Percentiles rank a stretch among this genome's conserved stretches.
phyloP scores from a whole-genome alignment of 2,888 invertebrate species.

The Orthonychiurus folsomi region DNA sequence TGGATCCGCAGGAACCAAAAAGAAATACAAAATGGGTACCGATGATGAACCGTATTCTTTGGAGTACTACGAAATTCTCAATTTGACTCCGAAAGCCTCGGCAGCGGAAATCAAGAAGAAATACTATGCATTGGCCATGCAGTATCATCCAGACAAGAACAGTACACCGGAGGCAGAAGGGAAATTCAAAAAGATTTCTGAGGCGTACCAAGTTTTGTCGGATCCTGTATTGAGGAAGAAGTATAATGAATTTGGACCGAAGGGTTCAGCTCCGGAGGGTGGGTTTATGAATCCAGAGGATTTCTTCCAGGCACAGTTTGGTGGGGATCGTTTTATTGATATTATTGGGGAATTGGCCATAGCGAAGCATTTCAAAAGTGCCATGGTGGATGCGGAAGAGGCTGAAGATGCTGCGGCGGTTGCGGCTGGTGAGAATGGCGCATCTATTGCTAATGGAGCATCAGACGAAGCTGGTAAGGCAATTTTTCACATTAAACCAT shows the following conservation, averaged over 20 bases:
- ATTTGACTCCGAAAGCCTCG: slow-evolving; percentile 27
- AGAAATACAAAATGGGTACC: slow-evolving; percentile 32
- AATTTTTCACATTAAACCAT: too few species aligned
- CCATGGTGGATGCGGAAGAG: slow-evolving; percentile 35
- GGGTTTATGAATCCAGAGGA: slow-evolving; percentile 40
- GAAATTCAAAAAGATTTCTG: slow-evolving; percentile 34
- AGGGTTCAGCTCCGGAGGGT: slow-evolving; percentile 36
- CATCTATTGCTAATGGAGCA: slow-evolving; percentile 3
- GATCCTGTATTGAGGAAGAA: slow-evolving; percentile 36
- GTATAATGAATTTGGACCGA: slow-evolving; percentile 40
- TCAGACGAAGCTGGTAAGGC: slow-evolving; percentile 13
- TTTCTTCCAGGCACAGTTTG: slow-evolving; percentile 39
- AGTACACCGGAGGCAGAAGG: slow-evolving; percentile 26
- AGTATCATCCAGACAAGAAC: slow-evolving; percentile 34
- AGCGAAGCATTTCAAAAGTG: slow-evolving; percentile 39
- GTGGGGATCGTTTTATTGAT: slow-evolving; percentile 39
- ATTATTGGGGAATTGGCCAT: slow-evolving; percentile 39
- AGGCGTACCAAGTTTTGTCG: slow-evolving; percentile 34
- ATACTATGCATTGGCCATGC: slow-evolving; percentile 29
- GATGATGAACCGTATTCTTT: slow-evolving; percentile 35
- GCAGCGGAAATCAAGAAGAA: slow-evolving; percentile 36
- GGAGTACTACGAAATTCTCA: slow-evolving; percentile 38
- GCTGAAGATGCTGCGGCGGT: slow-evolving; percentile 26
- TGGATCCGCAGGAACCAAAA: slow-evolving; percentile 12
- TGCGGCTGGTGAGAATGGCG: slow-evolving; percentile 13